Evolutionary conservation across 2,797 vertebrate species (phyloP), one percentile per base, ranked within the genome.

Genomic region (Aeoliscus strigatus): DNA sequence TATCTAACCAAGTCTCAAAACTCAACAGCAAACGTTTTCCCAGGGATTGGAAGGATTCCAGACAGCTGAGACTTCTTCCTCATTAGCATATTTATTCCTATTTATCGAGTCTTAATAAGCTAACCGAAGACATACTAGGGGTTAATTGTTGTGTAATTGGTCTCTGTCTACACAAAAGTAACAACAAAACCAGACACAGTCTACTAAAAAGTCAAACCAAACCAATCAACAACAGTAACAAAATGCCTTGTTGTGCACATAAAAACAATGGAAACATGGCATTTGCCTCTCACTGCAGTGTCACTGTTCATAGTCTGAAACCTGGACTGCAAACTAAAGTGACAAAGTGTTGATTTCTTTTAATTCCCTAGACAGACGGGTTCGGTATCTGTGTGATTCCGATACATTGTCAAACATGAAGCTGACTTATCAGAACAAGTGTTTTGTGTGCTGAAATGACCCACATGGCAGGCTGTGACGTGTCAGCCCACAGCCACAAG

Each of bases 131-230:
- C n/a, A n/a, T n/a, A n/a, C n/a, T n/a, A n/a, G n/a, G n/a, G n/a
- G n/a, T n/a, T n/a, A n/a, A n/a, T n/a, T n/a, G n/a, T n/a, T n/a
- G n/a, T n/a, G n/a, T n/a, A n/a, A n/a, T n/a, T n/a, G n/a, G n/a
- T n/a, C n/a, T n/a, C n/a, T n/a, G n/a, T n/a, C n/a, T n/a, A n/a
- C n/a, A n/a, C n/a, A n/a, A n/a, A 14, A 52, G 36, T 41, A 14
- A 38, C 41, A 45, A 34, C 28, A 27, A 34, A 1, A 7, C 36
- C 47, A 68, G 45, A 27, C 70, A 60, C 42, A 59, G 55, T 46
- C 50, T 30, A 25, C 8, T 25, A 6, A 31, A 29, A 58, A 73
- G 71, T 73, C 61, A 34, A 57, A n/a, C n/a, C n/a, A n/a, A n/a
- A n/a, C n/a, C n/a, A n/a, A n/a, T n/a, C 41, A 35, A 28, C 41